Percentiles rank a stretch among this genome's conserved stretches.
Evolutionary conservation across 2,113 vertebrate genomes (phyloP).

Genomic region (Ciconia maguari): DNA sequence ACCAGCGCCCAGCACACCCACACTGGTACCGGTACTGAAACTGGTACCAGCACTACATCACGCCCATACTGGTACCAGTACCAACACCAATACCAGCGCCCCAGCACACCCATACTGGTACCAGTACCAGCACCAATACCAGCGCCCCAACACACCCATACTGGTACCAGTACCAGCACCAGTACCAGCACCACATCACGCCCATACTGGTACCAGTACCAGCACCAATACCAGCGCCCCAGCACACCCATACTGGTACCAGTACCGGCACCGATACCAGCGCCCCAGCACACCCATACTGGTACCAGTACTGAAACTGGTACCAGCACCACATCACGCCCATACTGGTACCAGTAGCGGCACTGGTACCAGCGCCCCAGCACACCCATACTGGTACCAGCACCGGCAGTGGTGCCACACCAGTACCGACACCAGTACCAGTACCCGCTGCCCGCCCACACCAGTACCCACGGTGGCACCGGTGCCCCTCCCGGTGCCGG

Average conservation of each 20-base stretch:
- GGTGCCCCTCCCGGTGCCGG: no score
- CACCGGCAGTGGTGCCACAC: not conserved
- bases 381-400: not conserved
- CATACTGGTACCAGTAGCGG: not conserved
- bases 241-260: not conserved
- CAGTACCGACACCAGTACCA: not conserved
- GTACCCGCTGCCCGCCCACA: no score
- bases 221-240: fast-evolving
- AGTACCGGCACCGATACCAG: not conserved
- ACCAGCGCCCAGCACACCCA: not conserved
- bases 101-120: not conserved
- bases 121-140: not conserved
- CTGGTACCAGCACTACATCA: not conserved
- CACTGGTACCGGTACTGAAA: not conserved
- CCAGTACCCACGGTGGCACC: not conserved
- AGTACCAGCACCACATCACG: not conserved
- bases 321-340: not conserved
- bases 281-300: not conserved
- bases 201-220: no score
- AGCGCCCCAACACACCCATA: not conserved
- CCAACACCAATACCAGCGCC: no score
- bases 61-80: not conserved
- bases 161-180: not conserved
- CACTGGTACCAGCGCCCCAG: not conserved
- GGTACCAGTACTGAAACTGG: not conserved